Evolutionary conservation across 2,888 invertebrate genomes (phyloP), one percentile per base, ranked within the genome.

Genomic region (Ochropacha duplaris): DNA sequence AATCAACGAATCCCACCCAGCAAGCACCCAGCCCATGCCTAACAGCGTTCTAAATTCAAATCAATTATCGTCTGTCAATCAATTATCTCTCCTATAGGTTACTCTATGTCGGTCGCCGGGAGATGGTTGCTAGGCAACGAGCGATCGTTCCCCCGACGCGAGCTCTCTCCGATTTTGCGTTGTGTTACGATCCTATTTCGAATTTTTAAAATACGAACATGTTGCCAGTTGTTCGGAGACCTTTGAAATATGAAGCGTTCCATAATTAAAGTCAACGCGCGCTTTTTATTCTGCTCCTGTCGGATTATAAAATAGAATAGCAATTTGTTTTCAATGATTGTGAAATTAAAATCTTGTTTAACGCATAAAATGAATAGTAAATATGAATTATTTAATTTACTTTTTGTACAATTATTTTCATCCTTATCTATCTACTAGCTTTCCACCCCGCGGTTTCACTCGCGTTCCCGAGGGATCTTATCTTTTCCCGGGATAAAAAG

Each of bases 81-180:
- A 68, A 63, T 68, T 65, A 61, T 58, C 67, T 64, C 65, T 60
- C 60, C 44, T 50, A 36, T 55, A 54, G 39, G 54, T 55, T 56
- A 39, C 51, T 65, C 68, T 68, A 64, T 63, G 66, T 58, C 26
- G 56, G 68, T 69, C 68, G 65, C 74, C 69, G 68, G 67, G 82
- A 72, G 78, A 75, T 71, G 67, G 86, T 86, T 84, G 85, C 86
- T 76, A 79, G 71, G 86, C 83, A 78, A 85, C 85, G 65, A 55
- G 58, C 78, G 81, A 81, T 83, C 83, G 82, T 75, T 79, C 74
- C 76, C 79, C 73, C 62, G 71, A 71, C 74, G 72, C 71, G 63
- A 65, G 64, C 71, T 65, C 68, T 68, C 76, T 73, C 74, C 70
- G 72, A 72, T 75, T 77, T 71, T 68, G 60, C 64, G 59, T 61